phyloP scores from a whole-genome alignment of 2,888 invertebrate genomes.

The Alcis repandata region DNA sequence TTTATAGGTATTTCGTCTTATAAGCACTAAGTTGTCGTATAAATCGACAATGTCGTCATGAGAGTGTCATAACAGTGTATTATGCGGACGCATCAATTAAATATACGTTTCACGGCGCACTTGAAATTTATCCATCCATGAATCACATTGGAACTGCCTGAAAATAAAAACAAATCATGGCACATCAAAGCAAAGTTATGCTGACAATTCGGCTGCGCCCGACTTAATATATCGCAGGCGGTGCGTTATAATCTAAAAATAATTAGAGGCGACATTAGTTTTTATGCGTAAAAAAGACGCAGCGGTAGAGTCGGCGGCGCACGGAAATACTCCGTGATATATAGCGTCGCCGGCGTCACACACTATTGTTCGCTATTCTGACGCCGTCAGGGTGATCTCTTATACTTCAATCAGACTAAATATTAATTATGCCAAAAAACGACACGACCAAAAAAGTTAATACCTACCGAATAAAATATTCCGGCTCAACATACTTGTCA shows the following conservation, averaged over 20 bases:
- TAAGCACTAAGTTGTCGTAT: slow-evolving; percentile 46
- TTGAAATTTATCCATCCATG: slow-evolving; percentile 82
- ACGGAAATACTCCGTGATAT: slow-evolving; percentile 84
- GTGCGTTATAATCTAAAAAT: slow-evolving; percentile 86
- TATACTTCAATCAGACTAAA: slow-evolving; percentile 22
- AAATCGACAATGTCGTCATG: slow-evolving; percentile 60
- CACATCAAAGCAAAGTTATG: slow-evolving; percentile 86
- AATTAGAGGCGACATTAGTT: slow-evolving; percentile 86
- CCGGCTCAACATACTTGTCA: slow-evolving; percentile 43
- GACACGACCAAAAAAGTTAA: slow-evolving; percentile 35
- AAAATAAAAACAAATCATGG: slow-evolving; percentile 85
- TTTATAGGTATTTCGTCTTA: slow-evolving; percentile 44
- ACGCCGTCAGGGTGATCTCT: slow-evolving; percentile 68
- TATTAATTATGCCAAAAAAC: background rate
- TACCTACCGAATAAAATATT: slow-evolving; percentile 43
- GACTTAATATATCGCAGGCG: slow-evolving; percentile 84
- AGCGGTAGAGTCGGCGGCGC: slow-evolving; percentile 65
- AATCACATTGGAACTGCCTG: slow-evolving; percentile 80
- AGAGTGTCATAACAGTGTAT: slow-evolving; percentile 75
- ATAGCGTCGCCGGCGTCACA: slow-evolving; percentile 70
- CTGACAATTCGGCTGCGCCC: slow-evolving; percentile 84
- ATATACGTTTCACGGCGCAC: slow-evolving; percentile 76
- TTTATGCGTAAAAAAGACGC: slow-evolving; percentile 85
- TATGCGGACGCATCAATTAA: slow-evolving; percentile 77
- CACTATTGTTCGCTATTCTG: slow-evolving; percentile 72